phyloP scores from a whole-genome alignment of 1,140 invertebrate species.

The Zaprionus africanus region DNA sequence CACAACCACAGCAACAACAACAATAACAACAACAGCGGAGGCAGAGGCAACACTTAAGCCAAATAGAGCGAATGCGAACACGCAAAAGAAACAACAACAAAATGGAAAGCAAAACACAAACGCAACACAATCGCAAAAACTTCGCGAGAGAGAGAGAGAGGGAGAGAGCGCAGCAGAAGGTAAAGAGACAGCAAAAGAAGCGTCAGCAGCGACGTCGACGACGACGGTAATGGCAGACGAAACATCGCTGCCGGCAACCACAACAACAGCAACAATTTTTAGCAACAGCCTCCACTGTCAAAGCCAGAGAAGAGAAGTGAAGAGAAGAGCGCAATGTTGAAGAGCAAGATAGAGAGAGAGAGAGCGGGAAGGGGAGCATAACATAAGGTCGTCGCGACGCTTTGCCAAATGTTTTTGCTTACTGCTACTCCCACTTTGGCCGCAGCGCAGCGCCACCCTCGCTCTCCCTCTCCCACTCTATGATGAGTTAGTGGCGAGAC shows the following conservation, averaged over 20 bases:
- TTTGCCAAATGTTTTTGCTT: slow-evolving; percentile 46
- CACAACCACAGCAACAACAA: slow-evolving; percentile 13
- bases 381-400: slow-evolving; percentile 41
- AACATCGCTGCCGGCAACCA: slow-evolving; percentile 32
- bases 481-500: slow-evolving; percentile 27
- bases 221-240: slow-evolving; percentile 22
- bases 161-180: slow-evolving; percentile 11
- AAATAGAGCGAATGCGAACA: slow-evolving; percentile 48
- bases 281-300: slow-evolving; percentile 31
- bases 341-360: neutral
- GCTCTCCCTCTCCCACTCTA: neutral
- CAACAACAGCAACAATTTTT: slow-evolving; percentile 38
- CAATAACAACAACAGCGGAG: too few species aligned
- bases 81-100: slow-evolving; percentile 32
- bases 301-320: neutral
- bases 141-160: neutral
- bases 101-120: slow-evolving; percentile 48
- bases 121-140: neutral
- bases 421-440: slow-evolving; percentile 15
- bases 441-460: neutral
- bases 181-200: slow-evolving; percentile 13
- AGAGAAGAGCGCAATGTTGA: slow-evolving; percentile 1
- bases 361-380: neutral
- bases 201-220: neutral
- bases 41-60: slow-evolving; percentile 38